Percentiles rank a stretch among this genome's conserved stretches.
Conservation (phyloP, 2,113 vertebrate genomes). For the Chloroceryle aenea region DNA sequence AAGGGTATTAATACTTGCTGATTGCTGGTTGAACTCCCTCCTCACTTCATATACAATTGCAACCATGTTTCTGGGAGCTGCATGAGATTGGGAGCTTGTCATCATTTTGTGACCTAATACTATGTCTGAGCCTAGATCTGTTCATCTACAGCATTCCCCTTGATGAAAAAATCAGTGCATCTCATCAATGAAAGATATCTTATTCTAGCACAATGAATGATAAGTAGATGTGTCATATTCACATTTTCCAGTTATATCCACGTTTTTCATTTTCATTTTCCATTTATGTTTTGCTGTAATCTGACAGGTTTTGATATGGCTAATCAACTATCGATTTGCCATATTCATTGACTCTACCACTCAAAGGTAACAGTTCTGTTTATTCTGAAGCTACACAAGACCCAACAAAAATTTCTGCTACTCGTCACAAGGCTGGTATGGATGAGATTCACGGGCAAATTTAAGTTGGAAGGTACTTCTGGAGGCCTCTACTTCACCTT, state of each 20-base stretch:
- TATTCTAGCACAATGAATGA: background rate
- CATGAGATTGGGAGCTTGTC: background rate
- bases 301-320: background rate
- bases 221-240: background rate
- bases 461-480: background rate
- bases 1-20: background rate
- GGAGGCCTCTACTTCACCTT: background rate
- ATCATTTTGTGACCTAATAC: background rate
- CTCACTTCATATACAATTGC: background rate
- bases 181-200: background rate
- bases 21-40: background rate
- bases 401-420: background rate
- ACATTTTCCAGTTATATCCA: background rate
- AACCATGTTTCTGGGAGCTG: background rate
- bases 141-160: background rate
- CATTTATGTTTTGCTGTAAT: background rate
- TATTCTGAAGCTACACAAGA: background rate
- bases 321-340: background rate
- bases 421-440: background rate
- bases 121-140: background rate
- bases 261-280: background rate
- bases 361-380: background rate
- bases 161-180: background rate
- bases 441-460: background rate
- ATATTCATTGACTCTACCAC: background rate